Evolutionary conservation across 2,888 invertebrate species (phyloP).

Genomic region (Torymus texanus): DNA sequence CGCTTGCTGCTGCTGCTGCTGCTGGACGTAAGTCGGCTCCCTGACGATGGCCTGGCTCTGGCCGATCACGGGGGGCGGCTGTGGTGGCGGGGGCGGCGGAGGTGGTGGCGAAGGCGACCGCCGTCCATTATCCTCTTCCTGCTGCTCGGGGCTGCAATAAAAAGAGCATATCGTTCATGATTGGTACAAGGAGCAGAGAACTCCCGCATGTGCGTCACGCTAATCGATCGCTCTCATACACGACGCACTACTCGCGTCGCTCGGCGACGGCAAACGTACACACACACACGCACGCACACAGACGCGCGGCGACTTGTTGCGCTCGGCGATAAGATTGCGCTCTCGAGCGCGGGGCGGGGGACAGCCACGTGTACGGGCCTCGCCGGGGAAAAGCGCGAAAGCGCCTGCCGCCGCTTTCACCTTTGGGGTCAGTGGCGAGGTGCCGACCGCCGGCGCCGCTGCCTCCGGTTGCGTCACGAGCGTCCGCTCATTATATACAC

Average conservation of each 20-base stretch:
- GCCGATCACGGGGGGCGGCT: neutral
- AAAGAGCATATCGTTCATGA: neutral
- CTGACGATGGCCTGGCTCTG: too few species aligned
- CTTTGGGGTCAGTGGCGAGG: conserved; percentile 23
- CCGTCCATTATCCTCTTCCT: too few species aligned
- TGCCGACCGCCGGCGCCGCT: conserved; percentile 10
- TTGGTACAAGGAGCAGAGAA: neutral
- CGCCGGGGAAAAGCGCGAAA: too few species aligned
- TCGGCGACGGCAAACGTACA: neutral
- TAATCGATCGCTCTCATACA: too few species aligned
- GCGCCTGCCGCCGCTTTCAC: neutral
- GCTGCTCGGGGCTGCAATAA: conserved; percentile 27
- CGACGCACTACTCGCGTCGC: too few species aligned
- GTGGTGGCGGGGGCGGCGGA: conserved; percentile 29
- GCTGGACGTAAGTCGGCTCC: neutral
- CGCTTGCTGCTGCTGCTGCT: neutral
- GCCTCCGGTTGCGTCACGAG: neutral
- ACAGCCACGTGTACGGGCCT: neutral
- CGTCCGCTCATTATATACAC: too few species aligned
- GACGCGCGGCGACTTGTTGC: neutral
- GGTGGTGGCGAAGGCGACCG: conserved; percentile 11
- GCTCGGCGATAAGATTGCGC: neutral
- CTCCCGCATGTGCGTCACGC: neutral
- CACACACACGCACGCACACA: neutral
- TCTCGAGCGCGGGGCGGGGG: neutral